Evolutionary conservation across 2,113 vertebrate species (phyloP), one percentile per base, ranked within the genome.

Genomic region (Anguilla rostrata): DNA sequence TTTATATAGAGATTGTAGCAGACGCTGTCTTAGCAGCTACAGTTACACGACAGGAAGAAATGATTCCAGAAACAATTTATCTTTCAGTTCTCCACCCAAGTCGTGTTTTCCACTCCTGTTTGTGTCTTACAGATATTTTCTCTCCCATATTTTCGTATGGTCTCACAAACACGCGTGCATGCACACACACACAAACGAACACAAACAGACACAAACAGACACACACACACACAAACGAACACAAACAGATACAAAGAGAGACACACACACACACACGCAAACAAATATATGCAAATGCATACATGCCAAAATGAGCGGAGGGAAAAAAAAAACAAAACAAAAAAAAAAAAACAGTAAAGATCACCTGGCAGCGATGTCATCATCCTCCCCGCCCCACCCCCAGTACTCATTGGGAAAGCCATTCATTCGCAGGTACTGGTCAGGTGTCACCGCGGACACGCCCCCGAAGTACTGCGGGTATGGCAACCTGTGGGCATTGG

Each of bases 351-450:
- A 46, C 43, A 6, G 4, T 8, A 14, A 53, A 53, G 12, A 53
- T 96, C 89, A 98, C 97, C 98, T 96, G 89, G 96, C 94, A 82
- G 97, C 97, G 0, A 99, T 98, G 92, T 99, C 98, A 0, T 99
- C 98, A 26, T 99, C 98, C 89, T 99, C 98, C 0, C 97, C 97
- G 0, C 97, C 98, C 98, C 98, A 98, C 56, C 98, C 98, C 98
- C 98, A 99, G 88, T 98, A 99, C 87, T 97, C 96, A 9, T 99
- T 99, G 53, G 98, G 98, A 87, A 99, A 99, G 89, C 98, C 98
- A 0, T 99, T 99, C 94, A 99, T 99, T 93, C 97, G 98, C 94
- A 99, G 96, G 87, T 98, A 98, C 94, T 99, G 98, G 85, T 98
- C 97, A 0, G 98, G 98, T 78, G 97, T 99, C 60, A 99, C 93